These are phyloP conservation scores for Fundulus diaphanus DNA, from an alignment of 2,797 vertebrate species.

Conservation along the genomic window DNA sequence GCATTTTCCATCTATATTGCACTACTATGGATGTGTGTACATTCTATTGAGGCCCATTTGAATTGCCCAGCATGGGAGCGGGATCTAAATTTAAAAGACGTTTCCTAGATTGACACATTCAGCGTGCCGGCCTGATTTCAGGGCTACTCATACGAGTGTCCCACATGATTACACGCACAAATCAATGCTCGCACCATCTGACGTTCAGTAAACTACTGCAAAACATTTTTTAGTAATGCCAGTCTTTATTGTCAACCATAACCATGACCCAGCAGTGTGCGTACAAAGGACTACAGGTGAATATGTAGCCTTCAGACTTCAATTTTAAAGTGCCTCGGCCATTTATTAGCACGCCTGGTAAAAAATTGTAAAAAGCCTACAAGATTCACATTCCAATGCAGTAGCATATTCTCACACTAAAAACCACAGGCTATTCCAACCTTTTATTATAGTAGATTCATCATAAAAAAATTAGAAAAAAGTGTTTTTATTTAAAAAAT, in stretches of 20 bases:
- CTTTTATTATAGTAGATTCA: no score
- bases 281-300: not conserved
- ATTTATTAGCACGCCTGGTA: not conserved
- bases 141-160: constrained; percentile 2
- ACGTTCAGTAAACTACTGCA: not conserved
- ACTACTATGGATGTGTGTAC: constrained; percentile 15
- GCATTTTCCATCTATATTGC: constrained; percentile 33
- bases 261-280: not conserved
- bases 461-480: no score
- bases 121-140: constrained; percentile 16
- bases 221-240: constrained; percentile 6
- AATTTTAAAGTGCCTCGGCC: not conserved
- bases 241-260: constrained; percentile 2
- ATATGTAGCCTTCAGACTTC: not conserved
- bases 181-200: constrained; percentile 1
- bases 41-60: constrained; percentile 44
- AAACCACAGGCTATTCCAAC: no score
- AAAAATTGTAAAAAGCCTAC: no score
- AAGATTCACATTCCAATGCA: no score
- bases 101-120: constrained; percentile 34
- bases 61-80: constrained; percentile 45
- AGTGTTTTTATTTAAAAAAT: no score
- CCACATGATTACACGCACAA: not conserved
- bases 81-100: constrained; percentile 38
- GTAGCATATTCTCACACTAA: no score